Conservation (phyloP, 92 coral and sea anemone genomes). For the Plumapathes pennacea region DNA sequence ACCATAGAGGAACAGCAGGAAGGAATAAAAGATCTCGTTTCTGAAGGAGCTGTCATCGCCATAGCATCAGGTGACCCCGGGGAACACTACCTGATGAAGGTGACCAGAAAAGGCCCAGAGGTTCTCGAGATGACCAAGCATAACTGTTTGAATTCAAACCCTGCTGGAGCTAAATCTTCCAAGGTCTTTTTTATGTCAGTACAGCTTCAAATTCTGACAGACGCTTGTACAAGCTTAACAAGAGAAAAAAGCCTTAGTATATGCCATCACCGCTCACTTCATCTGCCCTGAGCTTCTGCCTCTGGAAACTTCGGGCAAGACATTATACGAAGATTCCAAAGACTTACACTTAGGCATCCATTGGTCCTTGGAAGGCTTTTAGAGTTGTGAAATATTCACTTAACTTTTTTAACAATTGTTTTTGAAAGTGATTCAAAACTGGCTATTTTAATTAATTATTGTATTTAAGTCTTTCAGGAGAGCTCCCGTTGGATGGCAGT, state of each 20-base stretch:
- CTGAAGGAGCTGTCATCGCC: not conserved
- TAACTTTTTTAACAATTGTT: no score
- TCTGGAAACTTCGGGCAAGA: no score
- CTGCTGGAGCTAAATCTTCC: constrained; percentile 2
- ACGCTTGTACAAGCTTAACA: not conserved
- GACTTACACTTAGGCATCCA: no score
- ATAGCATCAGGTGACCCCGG: constrained; percentile 7
- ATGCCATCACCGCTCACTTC: constrained; percentile 7
- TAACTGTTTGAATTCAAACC: not conserved
- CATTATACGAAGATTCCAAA: no score
- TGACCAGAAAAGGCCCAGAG: not conserved
- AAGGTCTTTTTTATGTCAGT: not conserved
- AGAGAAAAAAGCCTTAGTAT: constrained; percentile 3
- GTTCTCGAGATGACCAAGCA: not conserved
- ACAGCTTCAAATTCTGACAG: not conserved
- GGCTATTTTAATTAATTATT: no score
- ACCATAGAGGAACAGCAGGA: not conserved
- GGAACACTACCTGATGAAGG: constrained; percentile 2
- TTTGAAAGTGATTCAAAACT: no score
- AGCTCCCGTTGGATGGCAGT: no score
- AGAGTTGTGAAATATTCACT: no score
- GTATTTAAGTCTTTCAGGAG: no score
- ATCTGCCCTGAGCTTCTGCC: constrained; percentile 2
- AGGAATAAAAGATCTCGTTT: not conserved
- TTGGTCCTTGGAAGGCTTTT: no score